phyloP scores from a whole-genome alignment of 2,113 vertebrate genomes.

The Indicator indicator region DNA sequence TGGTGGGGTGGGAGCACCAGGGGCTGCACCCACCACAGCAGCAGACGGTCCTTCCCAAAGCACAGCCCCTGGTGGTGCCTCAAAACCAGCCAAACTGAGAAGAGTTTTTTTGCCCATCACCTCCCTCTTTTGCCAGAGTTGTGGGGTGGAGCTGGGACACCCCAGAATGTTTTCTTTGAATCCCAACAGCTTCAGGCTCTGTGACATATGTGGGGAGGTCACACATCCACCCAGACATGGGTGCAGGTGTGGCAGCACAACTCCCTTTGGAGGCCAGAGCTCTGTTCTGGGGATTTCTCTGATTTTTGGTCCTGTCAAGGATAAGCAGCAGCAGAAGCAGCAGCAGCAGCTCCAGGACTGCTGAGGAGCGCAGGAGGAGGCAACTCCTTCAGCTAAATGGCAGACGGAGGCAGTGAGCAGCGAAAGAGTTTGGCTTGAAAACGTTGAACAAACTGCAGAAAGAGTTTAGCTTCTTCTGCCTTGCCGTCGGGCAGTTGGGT shows the following conservation, averaged over 20 bases:
- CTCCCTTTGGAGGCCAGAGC: background rate
- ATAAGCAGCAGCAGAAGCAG: background rate
- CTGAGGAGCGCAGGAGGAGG: background rate
- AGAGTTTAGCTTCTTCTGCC: background rate
- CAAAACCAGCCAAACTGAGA: background rate
- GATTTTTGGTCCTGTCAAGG: background rate
- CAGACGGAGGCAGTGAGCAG: background rate
- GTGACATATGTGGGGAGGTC: accelerated
- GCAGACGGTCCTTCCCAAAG: background rate
- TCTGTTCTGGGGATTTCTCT: background rate
- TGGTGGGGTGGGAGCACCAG: background rate
- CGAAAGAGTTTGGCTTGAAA: background rate
- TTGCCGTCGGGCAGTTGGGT: background rate
- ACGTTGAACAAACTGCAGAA: background rate
- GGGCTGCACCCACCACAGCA: accelerated
- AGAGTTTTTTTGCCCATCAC: background rate
- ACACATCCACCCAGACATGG: accelerated
- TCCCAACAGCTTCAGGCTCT: background rate
- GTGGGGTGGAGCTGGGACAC: background rate
- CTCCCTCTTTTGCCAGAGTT: background rate
- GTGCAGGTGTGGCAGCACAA: background rate
- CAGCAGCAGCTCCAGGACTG: background rate
- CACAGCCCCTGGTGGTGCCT: background rate
- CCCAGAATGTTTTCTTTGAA: background rate
- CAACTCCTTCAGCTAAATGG: background rate